Conservation (phyloP, 2,797 vertebrate species). For the Dendrocincla fuliginosa region DNA sequence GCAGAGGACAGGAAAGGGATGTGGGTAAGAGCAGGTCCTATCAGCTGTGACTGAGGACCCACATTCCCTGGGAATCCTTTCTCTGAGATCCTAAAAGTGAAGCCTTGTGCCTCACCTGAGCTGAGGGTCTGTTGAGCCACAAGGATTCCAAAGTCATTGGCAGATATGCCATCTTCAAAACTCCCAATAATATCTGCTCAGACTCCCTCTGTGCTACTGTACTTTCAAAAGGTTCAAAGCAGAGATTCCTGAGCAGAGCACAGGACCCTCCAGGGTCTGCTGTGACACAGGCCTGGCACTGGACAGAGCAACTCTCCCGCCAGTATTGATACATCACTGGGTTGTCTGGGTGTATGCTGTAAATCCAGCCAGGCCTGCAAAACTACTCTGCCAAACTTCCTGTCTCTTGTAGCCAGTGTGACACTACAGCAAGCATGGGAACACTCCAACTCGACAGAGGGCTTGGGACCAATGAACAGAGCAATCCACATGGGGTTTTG, state of each 20-base stretch:
- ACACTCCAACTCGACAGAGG: neutral
- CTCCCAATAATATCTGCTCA: neutral
- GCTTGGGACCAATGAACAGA: neutral
- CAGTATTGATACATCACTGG: neutral
- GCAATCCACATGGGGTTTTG: neutral
- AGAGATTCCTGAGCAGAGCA: neutral
- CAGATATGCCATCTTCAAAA: neutral
- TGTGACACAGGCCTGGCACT: neutral
- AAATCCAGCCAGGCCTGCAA: neutral
- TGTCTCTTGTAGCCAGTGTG: neutral
- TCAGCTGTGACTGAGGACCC: neutral
- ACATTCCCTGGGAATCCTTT: neutral
- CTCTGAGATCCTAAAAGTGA: neutral
- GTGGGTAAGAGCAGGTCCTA: neutral
- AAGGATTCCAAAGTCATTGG: neutral
- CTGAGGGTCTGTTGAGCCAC: neutral
- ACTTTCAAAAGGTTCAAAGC: neutral
- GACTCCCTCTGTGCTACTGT: neutral
- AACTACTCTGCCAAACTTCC: neutral
- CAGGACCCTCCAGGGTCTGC: neutral
- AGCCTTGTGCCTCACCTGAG: neutral
- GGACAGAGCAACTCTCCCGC: neutral
- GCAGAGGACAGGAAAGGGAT: neutral
- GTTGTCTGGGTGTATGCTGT: accelerated
- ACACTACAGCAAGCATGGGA: neutral